Conservation (phyloP, 2,888 invertebrate genomes). For the Andrena chrysosceles region DNA sequence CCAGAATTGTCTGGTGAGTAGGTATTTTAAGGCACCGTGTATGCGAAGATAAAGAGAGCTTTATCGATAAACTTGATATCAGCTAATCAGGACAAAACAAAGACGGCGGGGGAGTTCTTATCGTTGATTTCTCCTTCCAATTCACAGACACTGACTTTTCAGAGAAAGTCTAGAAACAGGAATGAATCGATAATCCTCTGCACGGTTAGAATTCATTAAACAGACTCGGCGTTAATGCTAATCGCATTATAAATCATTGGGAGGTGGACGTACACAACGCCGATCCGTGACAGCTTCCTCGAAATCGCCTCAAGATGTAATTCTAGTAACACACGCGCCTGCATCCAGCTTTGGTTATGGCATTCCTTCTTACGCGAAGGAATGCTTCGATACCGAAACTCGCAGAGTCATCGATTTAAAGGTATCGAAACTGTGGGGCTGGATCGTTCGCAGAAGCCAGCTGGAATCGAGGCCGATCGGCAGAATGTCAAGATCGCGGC, state of each 20-base stretch:
- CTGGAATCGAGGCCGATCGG: constrained; percentile 32
- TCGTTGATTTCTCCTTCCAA: neutral
- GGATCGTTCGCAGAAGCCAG: constrained; percentile 4
- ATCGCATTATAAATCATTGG: neutral
- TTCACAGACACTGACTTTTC: neutral
- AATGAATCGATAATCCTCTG: no score
- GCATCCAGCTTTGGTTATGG: neutral
- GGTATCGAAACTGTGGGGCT: neutral
- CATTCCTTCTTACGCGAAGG: neutral
- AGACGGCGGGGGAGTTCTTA: neutral
- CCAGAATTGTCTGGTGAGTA: neutral
- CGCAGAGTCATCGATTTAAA: neutral
- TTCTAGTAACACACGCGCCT: neutral
- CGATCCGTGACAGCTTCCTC: neutral
- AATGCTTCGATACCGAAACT: neutral
- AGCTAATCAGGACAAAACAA: neutral
- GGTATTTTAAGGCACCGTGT: neutral
- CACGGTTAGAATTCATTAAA: no score
- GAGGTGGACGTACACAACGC: neutral
- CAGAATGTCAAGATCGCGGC: constrained; percentile 72
- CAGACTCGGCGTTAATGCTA: neutral
- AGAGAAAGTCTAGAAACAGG: no score
- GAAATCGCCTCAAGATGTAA: neutral
- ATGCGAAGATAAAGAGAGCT: neutral
- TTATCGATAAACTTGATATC: neutral